Percentiles rank a stretch among this genome's conserved stretches.
Evolutionary conservation across 2,888 invertebrate species (phyloP).

Genomic region (Pandemis corylana): DNA sequence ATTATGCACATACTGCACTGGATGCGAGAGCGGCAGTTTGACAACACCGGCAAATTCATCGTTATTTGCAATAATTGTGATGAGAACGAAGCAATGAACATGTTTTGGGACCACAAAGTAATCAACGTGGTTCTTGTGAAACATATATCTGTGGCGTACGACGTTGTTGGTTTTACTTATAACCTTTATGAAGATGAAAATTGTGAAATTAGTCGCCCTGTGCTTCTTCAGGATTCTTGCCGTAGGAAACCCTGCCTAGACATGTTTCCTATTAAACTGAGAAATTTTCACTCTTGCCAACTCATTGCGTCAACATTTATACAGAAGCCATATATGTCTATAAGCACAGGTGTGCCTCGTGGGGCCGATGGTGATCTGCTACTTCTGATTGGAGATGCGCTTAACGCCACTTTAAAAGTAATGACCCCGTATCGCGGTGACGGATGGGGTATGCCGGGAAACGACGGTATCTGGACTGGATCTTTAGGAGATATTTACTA

Average conservation of each 20-base stretch:
- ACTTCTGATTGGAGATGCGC: conserved; percentile 55
- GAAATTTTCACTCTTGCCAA: conserved; percentile 63
- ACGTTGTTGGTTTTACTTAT: conserved; percentile 54
- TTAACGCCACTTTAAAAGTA: conserved; percentile 64
- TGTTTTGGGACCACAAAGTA: conserved; percentile 67
- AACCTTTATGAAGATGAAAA: conserved; percentile 60
- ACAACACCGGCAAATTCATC: conserved; percentile 69
- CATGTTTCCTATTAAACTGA: conserved; percentile 62
- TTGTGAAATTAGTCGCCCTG: conserved; percentile 59
- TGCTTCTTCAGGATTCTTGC: conserved; percentile 50
- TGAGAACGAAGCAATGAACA: conserved; percentile 56
- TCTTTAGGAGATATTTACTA: conserved; percentile 69
- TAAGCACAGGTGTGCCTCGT: conserved; percentile 53
- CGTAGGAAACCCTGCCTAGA: conserved; percentile 18
- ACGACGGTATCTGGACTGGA: conserved; percentile 69
- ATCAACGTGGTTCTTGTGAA: conserved; percentile 67
- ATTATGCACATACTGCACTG: conserved; percentile 56
- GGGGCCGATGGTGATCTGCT: conserved; percentile 72
- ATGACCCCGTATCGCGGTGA: conserved; percentile 62
- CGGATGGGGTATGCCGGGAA: conserved; percentile 67
- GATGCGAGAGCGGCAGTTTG: conserved; percentile 57
- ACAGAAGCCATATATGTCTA: conserved; percentile 67
- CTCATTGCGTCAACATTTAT: conserved; percentile 67
- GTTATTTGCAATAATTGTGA: conserved; percentile 68
- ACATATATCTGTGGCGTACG: conserved; percentile 34